Conservation (phyloP, 2,113 vertebrate species). For the Pagrus major region DNA sequence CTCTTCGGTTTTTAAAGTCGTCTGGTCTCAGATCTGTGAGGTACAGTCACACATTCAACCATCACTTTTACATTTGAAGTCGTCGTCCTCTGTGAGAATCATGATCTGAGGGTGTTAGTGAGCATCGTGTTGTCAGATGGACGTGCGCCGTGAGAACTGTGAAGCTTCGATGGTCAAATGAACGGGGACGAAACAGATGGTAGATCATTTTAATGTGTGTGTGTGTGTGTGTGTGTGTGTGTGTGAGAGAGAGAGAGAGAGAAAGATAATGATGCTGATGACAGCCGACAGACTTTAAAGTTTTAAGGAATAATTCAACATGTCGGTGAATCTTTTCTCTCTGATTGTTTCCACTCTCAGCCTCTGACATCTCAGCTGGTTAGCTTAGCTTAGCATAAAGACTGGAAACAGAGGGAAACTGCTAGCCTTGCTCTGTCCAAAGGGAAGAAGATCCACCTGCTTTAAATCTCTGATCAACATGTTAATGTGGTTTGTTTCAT, state of each 20-base stretch:
- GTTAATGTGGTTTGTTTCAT: too few relatives aligned
- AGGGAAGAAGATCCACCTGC: not conserved
- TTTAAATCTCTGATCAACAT: too few relatives aligned
- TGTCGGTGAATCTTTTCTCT: not conserved
- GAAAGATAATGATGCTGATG: too few relatives aligned
- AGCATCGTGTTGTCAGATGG: not conserved
- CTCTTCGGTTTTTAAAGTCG: not conserved
- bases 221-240: slow-evolving; percentile 17
- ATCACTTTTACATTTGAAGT: not conserved
- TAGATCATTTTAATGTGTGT: not conserved
- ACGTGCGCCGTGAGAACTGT: not conserved
- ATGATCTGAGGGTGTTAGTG: not conserved
- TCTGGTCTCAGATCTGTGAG: not conserved
- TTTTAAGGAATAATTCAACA: slow-evolving; percentile 23
- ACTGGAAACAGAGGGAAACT: not conserved
- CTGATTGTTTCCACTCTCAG: too few relatives aligned
- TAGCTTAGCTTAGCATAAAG: slow-evolving; percentile 10
- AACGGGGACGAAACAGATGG: not conserved
- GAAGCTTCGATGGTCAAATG: not conserved
- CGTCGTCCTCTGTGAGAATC: not conserved
- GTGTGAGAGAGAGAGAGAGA: too few relatives aligned
- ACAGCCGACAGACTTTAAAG: not conserved
- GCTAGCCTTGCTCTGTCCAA: not conserved
- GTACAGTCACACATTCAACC: not conserved
- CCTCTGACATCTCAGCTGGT: not conserved